Conservation (phyloP, 2,888 invertebrate genomes). For the Brachypalpus laphriformis region DNA sequence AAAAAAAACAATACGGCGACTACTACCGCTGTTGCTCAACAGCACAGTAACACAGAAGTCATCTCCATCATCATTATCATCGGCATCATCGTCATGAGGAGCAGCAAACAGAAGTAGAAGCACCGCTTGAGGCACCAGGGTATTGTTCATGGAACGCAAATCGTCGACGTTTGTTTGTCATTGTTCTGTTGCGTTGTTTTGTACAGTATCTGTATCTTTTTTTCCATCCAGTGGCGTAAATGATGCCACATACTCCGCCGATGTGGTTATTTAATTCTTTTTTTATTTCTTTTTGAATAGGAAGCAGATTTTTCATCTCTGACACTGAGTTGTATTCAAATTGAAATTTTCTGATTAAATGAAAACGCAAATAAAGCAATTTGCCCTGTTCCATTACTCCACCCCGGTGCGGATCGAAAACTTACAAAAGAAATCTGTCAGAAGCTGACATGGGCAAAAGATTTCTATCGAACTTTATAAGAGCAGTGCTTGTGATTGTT, state of each 20-base stretch:
- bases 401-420: neutral
- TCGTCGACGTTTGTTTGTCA: constrained; percentile 68
- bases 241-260: constrained; percentile 72
- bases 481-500: neutral
- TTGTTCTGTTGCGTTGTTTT: constrained; percentile 66
- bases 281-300: constrained; percentile 61
- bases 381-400: constrained; percentile 34
- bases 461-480: neutral
- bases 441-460: neutral
- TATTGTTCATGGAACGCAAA: constrained; percentile 69
- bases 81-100: constrained; percentile 20
- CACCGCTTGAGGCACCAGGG: constrained; percentile 46
- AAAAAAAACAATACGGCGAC: constrained; percentile 36
- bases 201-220: constrained; percentile 65
- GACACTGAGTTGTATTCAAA: constrained; percentile 74
- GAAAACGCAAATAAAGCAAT: constrained; percentile 73
- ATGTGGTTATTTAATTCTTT: constrained; percentile 62
- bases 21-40: constrained; percentile 56
- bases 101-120: constrained; percentile 4
- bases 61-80: constrained; percentile 60
- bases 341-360: constrained; percentile 74
- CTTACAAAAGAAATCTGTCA: neutral
- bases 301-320: constrained; percentile 74
- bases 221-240: constrained; percentile 69
- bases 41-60: constrained; percentile 60